These are phyloP conservation scores for Fistularia tabacaria DNA, from an alignment of 2,797 vertebrate genomes.

Conservation along the genomic window DNA sequence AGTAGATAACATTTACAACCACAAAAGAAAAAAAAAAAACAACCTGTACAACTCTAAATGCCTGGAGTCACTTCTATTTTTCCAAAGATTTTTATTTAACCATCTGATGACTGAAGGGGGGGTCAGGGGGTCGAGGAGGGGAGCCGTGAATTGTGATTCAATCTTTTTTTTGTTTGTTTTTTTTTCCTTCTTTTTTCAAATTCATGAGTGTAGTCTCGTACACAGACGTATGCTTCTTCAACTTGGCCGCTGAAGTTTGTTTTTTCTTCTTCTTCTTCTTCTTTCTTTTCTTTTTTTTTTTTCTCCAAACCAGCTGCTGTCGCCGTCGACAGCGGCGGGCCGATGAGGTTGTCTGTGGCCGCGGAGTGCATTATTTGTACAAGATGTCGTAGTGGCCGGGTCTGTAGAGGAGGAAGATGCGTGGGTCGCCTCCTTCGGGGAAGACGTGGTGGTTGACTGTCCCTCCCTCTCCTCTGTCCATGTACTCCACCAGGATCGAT, in stretches of 20 bases:
- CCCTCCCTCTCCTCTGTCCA: constrained; percentile 92
- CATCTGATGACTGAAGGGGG: constrained; percentile 54
- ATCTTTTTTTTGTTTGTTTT: constrained; percentile 28
- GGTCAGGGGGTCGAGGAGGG: constrained; percentile 18
- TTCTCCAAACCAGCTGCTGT: constrained; percentile 24
- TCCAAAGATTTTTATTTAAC: constrained; percentile 52
- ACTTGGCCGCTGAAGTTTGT: constrained; percentile 49
- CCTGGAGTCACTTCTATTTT: constrained; percentile 76
- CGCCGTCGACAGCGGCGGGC: constrained; percentile 23
- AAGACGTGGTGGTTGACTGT: constrained; percentile 92
- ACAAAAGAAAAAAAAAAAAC: constrained; percentile 75
- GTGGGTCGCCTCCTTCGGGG: constrained; percentile 89
- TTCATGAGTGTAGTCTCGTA: constrained; percentile 63
- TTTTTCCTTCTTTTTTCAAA: constrained; percentile 32
- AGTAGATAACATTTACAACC: constrained; percentile 90
- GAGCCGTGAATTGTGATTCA: constrained; percentile 59
- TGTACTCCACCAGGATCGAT: constrained; percentile 93
- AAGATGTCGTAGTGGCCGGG: constrained; percentile 97
- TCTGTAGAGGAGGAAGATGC: constrained; percentile 92
- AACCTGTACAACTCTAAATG: constrained; percentile 84
- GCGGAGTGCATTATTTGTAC: constrained; percentile 82
- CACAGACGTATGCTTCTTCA: constrained; percentile 65
- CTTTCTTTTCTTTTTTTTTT: too few relatives aligned
- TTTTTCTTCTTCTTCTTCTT: too few relatives aligned
- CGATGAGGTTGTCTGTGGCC: constrained; percentile 22